Percentiles rank a stretch among this genome's conserved stretches.
Evolutionary conservation across 2,113 vertebrate genomes (phyloP).

Genomic region (Pygoscelis antarcticus): DNA sequence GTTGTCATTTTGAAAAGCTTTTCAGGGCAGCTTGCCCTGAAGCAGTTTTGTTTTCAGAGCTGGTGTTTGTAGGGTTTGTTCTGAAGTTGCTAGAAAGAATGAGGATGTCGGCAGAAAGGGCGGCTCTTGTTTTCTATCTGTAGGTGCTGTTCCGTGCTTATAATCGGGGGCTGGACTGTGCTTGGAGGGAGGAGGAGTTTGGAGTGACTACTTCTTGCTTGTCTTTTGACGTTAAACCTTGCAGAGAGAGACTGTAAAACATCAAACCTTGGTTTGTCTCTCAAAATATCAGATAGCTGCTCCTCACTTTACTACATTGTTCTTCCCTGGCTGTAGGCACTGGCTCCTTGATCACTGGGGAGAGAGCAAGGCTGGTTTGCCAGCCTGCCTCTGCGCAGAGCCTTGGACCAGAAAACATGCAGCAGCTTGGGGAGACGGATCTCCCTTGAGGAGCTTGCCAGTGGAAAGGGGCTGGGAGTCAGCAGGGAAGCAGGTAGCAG

Average conservation of each 20-base stretch:
- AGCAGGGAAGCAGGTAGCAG: not conserved
- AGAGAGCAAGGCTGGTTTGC: not conserved
- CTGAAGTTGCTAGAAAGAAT: not conserved
- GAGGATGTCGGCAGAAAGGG: not conserved
- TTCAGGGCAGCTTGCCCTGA: not conserved
- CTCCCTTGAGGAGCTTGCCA: not conserved
- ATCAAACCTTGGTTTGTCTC: not conserved
- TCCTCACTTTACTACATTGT: not conserved
- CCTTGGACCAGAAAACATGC: not conserved
- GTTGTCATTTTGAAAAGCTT: not conserved
- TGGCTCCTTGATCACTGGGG: not conserved
- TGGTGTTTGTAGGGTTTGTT: not conserved
- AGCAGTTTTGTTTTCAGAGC: not conserved
- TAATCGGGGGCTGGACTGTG: not conserved
- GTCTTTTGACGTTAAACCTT: not conserved
- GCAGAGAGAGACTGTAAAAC: not conserved
- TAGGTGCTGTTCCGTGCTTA: not conserved
- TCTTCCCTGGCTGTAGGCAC: not conserved
- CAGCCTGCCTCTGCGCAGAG: not conserved
- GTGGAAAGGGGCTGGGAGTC: not conserved
- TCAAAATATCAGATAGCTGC: not conserved
- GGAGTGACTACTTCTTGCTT: not conserved
- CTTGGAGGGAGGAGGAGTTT: not conserved
- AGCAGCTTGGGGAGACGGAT: not conserved
- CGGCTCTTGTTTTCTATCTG: not conserved